These are phyloP conservation scores for Nothocercus nigrocapillus DNA, from an alignment of 2,113 vertebrate species.

Conservation along the genomic window DNA sequence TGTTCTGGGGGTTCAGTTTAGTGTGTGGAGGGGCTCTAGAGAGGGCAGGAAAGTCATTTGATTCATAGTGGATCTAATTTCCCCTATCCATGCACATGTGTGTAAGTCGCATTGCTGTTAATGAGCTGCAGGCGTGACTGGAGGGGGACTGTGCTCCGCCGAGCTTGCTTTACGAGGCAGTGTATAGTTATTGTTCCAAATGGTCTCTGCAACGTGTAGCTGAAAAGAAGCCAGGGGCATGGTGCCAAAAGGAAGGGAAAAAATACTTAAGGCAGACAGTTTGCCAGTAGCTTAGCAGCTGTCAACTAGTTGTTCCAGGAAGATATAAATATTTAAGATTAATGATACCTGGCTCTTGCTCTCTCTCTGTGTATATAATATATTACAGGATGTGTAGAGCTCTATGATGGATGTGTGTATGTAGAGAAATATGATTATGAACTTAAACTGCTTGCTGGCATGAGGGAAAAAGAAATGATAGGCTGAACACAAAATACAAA, in stretches of 20 bases:
- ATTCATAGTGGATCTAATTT: not conserved
- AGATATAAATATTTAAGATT: conserved; percentile 45
- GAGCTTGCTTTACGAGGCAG: not conserved
- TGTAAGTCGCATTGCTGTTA: not conserved
- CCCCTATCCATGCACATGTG: not conserved
- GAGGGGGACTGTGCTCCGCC: not conserved
- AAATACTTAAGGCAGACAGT: not conserved
- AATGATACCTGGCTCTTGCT: conserved; percentile 7
- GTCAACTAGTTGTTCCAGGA: conserved; percentile 45
- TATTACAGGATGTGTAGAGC: not conserved
- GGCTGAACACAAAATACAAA: not conserved
- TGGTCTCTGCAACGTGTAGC: not conserved
- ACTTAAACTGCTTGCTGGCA: not conserved
- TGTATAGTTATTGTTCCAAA: not conserved
- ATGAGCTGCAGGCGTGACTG: not conserved
- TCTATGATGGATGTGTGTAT: not conserved
- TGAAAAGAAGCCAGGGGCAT: conserved; percentile 41
- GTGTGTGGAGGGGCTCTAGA: not conserved
- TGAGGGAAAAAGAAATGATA: not conserved
- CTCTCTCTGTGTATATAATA: not conserved
- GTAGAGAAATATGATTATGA: not conserved
- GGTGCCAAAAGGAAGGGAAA: conserved; percentile 16
- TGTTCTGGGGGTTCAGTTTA: not conserved
- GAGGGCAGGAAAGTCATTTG: not conserved
- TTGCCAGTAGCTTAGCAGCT: conserved; percentile 59